phyloP scores from a whole-genome alignment of 1,140 invertebrate genomes.

The Forficula auricularia region DNA sequence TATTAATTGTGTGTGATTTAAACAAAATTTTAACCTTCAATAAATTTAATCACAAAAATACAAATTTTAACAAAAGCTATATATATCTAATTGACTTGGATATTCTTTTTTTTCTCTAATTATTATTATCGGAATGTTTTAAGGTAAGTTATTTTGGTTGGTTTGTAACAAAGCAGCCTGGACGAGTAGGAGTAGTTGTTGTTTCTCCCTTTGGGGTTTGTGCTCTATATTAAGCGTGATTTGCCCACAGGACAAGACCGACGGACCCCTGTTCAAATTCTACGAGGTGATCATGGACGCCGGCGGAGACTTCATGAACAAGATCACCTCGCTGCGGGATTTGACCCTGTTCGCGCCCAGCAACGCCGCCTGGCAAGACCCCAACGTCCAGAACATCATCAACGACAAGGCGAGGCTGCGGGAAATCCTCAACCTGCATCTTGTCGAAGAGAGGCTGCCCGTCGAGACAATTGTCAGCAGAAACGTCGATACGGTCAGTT shows the following conservation, averaged over 20 bases:
- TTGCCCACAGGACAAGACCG: constrained; percentile 49
- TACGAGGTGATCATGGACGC: constrained; percentile 58
- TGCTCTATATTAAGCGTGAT: too few relatives aligned
- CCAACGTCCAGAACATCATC: constrained; percentile 36
- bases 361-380: constrained; percentile 60
- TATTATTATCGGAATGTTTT: too few relatives aligned
- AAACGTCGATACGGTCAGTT: constrained; percentile 45
- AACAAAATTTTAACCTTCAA: too few relatives aligned
- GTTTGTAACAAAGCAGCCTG: too few relatives aligned
- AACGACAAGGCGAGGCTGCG: constrained; percentile 37
- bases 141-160: too few relatives aligned
- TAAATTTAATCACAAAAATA: too few relatives aligned
- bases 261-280: constrained; percentile 64
- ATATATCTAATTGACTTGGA: too few relatives aligned
- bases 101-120: too few relatives aligned
- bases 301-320: constrained; percentile 44
- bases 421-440: constrained; percentile 63
- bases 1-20: too few relatives aligned
- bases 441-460: constrained; percentile 52
- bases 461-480: constrained; percentile 54
- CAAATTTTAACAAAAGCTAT: too few relatives aligned
- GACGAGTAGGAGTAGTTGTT: too few relatives aligned
- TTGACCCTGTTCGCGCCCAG: constrained; percentile 77
- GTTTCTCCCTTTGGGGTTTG: too few relatives aligned
- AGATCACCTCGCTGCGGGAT: constrained; percentile 46